These are phyloP conservation scores for Trichomalopsis sarcophagae DNA, from an alignment of 1,140 invertebrate genomes.

Conservation along the genomic window DNA sequence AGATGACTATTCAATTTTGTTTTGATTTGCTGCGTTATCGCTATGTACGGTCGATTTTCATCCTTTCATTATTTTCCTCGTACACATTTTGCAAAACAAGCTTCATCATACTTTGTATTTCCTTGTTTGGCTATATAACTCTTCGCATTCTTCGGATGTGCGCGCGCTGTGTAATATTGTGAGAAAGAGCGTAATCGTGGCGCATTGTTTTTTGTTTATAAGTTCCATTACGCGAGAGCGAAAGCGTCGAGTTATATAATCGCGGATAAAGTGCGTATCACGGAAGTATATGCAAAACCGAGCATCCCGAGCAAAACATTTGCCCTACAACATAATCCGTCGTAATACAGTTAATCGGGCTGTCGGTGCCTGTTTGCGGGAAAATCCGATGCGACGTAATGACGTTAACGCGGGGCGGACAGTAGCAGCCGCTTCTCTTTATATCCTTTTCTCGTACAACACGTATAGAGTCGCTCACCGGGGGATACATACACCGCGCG, in stretches of 20 bases:
- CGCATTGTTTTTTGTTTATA: too few species aligned
- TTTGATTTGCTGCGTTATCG: background rate
- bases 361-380: slow-evolving; percentile 46
- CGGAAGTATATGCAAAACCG: background rate
- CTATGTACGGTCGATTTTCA: too few species aligned
- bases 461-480: background rate
- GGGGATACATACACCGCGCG: too few species aligned
- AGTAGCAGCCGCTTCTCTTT: background rate
- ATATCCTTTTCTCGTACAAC: background rate
- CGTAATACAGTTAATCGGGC: slow-evolving; percentile 42
- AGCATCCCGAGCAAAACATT: background rate
- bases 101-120: too few species aligned
- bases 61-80: too few species aligned
- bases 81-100: too few species aligned
- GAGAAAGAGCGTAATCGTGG: too few species aligned
- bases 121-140: too few species aligned
- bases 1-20: background rate
- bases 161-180: too few species aligned
- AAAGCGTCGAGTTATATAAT: background rate
- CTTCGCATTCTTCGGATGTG: too few species aligned
- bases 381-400: slow-evolving; percentile 37
- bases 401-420: slow-evolving; percentile 28
- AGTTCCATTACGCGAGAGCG: background rate
- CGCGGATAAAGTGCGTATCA: background rate
- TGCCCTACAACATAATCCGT: slow-evolving; percentile 30